Conservation (phyloP, 2,797 vertebrate genomes). For the Fratercula arctica region DNA sequence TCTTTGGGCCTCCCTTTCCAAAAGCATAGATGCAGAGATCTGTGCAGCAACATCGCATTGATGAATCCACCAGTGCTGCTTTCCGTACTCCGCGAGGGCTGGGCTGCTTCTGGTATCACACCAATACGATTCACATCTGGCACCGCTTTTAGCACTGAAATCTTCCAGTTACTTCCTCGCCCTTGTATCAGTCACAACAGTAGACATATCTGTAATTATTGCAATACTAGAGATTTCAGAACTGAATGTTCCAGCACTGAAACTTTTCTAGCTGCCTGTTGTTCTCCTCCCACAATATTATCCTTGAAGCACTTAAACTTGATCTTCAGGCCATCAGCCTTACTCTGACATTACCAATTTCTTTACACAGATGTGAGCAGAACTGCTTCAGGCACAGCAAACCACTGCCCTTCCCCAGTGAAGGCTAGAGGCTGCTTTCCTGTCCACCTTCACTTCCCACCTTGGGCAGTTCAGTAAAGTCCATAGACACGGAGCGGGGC, state of each 20-base stretch:
- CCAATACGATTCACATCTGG: neutral
- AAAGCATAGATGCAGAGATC: neutral
- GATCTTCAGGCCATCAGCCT: neutral
- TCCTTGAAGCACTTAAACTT: neutral
- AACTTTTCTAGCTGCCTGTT: neutral
- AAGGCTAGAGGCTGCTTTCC: neutral
- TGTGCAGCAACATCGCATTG: neutral
- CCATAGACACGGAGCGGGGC: neutral
- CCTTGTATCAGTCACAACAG: neutral
- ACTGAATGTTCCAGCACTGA: neutral
- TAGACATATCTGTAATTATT: neutral
- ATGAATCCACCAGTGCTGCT: neutral
- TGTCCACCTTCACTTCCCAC: neutral
- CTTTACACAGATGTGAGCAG: neutral
- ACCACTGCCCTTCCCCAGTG: neutral
- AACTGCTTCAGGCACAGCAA: neutral
- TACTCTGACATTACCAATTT: neutral
- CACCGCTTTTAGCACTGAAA: neutral
- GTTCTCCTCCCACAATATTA: neutral
- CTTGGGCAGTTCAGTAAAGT: neutral
- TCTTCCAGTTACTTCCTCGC: neutral
- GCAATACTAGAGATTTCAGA: neutral
- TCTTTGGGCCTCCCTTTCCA: neutral
- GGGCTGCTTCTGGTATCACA: constrained; percentile 11
- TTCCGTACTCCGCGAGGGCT: neutral